phyloP scores from a whole-genome alignment of 2,888 invertebrate species.

The Chesias legatella region DNA sequence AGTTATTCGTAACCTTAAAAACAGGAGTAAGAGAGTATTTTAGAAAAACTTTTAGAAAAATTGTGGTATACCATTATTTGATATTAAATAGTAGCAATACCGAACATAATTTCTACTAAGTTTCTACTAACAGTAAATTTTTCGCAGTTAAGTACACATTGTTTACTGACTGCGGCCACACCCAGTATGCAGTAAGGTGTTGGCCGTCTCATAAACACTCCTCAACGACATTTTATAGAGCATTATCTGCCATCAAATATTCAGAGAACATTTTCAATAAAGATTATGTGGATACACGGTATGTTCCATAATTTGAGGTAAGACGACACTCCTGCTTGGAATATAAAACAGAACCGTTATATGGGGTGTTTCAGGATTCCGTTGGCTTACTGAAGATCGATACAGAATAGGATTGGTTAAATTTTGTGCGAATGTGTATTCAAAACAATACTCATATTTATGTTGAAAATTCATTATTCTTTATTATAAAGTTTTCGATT shows the following conservation, averaged over 20 bases:
- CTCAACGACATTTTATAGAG: slow-evolving; percentile 4
- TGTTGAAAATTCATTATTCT: no score
- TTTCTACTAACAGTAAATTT: no score
- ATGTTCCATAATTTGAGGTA: slow-evolving; percentile 20
- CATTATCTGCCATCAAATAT: slow-evolving; percentile 15
- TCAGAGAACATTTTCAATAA: slow-evolving; percentile 21
- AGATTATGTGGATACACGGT: slow-evolving; percentile 21
- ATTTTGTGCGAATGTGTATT: no score
- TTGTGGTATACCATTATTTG: no score
- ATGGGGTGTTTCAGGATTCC: background rate
- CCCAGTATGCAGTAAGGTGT: background rate
- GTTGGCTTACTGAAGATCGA: background rate
- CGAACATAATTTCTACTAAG: no score
- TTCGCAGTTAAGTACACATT: no score
- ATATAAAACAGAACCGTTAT: slow-evolving; percentile 13
- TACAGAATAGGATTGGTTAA: slow-evolving; percentile 12
- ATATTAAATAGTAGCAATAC: no score
- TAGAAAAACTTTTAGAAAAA: no score
- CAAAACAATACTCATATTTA: no score
- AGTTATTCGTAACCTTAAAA: no score
- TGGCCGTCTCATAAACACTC: background rate
- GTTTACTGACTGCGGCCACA: background rate
- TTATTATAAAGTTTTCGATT: no score
- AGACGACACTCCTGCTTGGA: slow-evolving; percentile 14
- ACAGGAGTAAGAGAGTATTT: no score